Evolutionary conservation across 2,797 vertebrate species (phyloP), one percentile per base, ranked within the genome.

Genomic region (Eupleurogrammus muticus): DNA sequence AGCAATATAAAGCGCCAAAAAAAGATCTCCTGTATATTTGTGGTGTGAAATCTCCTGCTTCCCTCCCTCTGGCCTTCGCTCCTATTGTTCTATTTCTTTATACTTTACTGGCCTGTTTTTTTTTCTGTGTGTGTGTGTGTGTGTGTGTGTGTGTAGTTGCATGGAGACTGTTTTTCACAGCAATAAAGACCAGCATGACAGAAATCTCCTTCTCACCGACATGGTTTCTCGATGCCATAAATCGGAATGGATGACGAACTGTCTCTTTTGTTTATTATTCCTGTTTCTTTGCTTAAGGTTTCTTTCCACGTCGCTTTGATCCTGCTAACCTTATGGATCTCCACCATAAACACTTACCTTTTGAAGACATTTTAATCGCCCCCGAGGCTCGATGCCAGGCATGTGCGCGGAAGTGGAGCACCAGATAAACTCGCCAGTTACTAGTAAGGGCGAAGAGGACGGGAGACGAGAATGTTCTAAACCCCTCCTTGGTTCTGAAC

Each of bases 281-380:
- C 87, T 81, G 74, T 83, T 89, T 83, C 72, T 75, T 87, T 86
- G 70, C 81, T 89, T 87, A 75, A 87, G 77, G 77, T 81, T n/a
- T 82, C 65, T 86, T 81, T 86, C 86, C 82, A 58, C 80, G 42
- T 68, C 70, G 89, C 93, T 94, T 94, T 95, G 92, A 94, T 93
- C 93, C 79, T 61, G 68, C 78, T 77, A 88, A 87, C 88, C 84
- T 89, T 84, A 87, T 75, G 84, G 84, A 93, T 92, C 83, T 85
- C 92, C 89, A 87, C 77, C 92, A 58, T 93, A 93, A 95, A 94
- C 79, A 81, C 85, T 77, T 90, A 89, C 87, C 81, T 83, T 56
- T 75, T 36, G 65, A 82, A 68, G 93, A 94, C 93, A 70, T 87
- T 92, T 95, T 95, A 92, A 94, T 89, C 87, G 73, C 87, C 74